phyloP scores from a whole-genome alignment of 64 coral and sea anemone genomes.

The Orbicella faveolata region DNA sequence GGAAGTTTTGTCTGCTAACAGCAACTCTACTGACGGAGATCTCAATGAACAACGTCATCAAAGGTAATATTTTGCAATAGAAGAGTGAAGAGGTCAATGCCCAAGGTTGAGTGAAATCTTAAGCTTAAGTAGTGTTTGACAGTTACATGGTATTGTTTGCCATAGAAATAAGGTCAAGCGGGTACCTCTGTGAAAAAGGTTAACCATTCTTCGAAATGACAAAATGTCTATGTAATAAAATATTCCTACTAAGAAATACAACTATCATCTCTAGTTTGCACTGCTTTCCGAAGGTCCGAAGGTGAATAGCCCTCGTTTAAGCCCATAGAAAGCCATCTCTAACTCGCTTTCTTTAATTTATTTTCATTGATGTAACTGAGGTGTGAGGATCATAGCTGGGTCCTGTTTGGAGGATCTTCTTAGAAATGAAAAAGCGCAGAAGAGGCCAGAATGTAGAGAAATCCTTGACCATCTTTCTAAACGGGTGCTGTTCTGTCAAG shows the following conservation, averaged over 20 bases:
- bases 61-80: not conserved
- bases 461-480: not conserved
- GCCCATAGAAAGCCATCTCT: not conserved
- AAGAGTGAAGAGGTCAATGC: not conserved
- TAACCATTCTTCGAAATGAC: too few relatives aligned
- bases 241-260: too few relatives aligned
- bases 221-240: too few relatives aligned
- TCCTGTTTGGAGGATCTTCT: not conserved
- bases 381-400: not conserved
- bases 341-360: not conserved
- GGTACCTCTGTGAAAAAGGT: too few relatives aligned
- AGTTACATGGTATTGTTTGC: too few relatives aligned
- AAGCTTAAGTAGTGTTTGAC: too few relatives aligned
- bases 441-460: conserved; percentile 2
- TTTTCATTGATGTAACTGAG: not conserved
- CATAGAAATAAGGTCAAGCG: too few relatives aligned
- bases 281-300: too few relatives aligned
- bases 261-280: too few relatives aligned
- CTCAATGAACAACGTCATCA: not conserved
- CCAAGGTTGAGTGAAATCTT: too few relatives aligned
- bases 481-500: not conserved
- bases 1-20: conserved; percentile 1
- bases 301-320: too few relatives aligned
- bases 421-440: not conserved
- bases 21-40: not conserved